phyloP scores from a whole-genome alignment of 2,888 invertebrate genomes.

The Adelphocoris suturalis region DNA sequence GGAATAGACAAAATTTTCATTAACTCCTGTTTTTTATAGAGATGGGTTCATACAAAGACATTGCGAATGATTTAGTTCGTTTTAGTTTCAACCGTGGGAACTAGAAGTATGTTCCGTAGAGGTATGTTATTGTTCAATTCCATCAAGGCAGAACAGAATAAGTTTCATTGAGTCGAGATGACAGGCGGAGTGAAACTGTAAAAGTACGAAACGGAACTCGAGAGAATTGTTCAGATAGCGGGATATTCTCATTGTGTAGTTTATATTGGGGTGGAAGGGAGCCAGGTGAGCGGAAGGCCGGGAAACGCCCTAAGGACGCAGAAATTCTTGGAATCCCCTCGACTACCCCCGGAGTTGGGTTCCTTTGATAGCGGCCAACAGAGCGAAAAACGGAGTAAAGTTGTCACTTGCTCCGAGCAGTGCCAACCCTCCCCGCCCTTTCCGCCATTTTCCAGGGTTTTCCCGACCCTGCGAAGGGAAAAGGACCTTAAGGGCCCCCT shows the following conservation, averaged over 20 bases:
- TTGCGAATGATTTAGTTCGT: too few relatives aligned
- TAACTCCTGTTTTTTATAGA: too few relatives aligned
- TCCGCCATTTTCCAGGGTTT: neutral
- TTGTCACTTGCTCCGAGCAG: slow-evolving; percentile 55
- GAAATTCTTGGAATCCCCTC: slow-evolving; percentile 56
- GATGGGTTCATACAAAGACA: too few relatives aligned
- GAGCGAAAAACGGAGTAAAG: slow-evolving; percentile 65
- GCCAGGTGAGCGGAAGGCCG: neutral
- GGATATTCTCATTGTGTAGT: slow-evolving; percentile 51
- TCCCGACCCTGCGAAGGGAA: neutral
- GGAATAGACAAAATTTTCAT: too few relatives aligned
- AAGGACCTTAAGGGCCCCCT: neutral
- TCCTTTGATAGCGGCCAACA: slow-evolving; percentile 60
- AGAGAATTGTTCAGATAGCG: slow-evolving; percentile 17
- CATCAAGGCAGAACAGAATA: neutral
- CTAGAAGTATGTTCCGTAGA: neutral
- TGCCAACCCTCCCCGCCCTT: neutral
- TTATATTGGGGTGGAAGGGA: slow-evolving; percentile 23
- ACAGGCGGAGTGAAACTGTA: slow-evolving; percentile 22
- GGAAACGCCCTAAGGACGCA: slow-evolving; percentile 15
- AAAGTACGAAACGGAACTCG: neutral
- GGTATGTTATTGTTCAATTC: neutral
- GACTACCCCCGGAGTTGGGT: neutral
- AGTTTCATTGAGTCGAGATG: slow-evolving; percentile 23
- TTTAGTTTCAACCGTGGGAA: neutral